A percentile compares a stretch with the other conserved stretches of the same genome.
These are phyloP conservation scores for Corydoras maculifer DNA, from an alignment of 2,113 vertebrate species.

Conservation along the genomic window DNA sequence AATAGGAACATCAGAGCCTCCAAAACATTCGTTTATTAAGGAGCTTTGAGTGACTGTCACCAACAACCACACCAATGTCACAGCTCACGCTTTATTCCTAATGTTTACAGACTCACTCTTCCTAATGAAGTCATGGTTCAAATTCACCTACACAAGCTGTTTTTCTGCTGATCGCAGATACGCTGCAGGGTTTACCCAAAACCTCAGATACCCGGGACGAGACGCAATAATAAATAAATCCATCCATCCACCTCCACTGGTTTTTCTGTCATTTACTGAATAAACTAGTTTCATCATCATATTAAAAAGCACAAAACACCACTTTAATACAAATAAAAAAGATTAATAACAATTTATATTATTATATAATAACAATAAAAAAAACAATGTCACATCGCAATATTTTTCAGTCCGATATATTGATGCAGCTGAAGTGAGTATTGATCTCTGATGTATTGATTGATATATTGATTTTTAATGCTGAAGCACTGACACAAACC, in stretches of 20 bases:
- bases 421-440: no score
- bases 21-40: no score
- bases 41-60: no score
- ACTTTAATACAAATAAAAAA: constrained; percentile 4
- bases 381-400: neutral
- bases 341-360: neutral
- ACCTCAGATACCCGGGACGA: constrained; percentile 2
- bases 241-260: neutral
- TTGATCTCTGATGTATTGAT: no score
- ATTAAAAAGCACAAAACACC: constrained; percentile 13
- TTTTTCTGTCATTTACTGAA: constrained; percentile 3
- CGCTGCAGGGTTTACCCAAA: constrained; percentile 12
- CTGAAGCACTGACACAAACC: no score
- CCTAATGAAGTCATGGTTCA: neutral
- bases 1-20: no score
- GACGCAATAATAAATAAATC: neutral
- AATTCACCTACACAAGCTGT: neutral
- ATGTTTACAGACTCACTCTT: neutral
- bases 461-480: no score
- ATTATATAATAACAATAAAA: neutral
- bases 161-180: constrained; percentile 13
- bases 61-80: no score
- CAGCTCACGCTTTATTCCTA: neutral
- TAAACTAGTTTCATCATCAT: neutral
- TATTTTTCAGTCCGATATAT: neutral